Base-by-base conservation (phyloP, 2,113 vertebrate species). In the Jacana jacana region DNA sequence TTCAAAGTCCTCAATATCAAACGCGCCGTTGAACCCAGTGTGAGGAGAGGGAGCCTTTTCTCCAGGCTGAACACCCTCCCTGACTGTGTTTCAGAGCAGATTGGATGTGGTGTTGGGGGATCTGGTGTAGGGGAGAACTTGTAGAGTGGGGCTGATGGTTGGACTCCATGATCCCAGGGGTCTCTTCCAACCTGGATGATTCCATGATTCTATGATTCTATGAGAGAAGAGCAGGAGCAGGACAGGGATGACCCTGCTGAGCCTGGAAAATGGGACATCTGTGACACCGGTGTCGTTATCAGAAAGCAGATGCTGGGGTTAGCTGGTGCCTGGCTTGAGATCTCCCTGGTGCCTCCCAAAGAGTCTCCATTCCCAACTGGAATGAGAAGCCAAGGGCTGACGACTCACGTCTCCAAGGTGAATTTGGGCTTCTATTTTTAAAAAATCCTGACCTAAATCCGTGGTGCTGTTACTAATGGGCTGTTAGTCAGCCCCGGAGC, bases 391-490 rank as follows among this genome's bases (percentile, higher is more conserved):
- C 33, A 93, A 31, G 6, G 28, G 69, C 78, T 81, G 83, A 63
- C 16, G 19, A 42, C 76, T 86, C 4, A 86, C 78, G 86, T 78
- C 78, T 40, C 78, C 54, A 55, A 39, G 0, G 0, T 2, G 9
- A 75, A 78, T 80, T 68, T 81, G 30, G 85, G 88, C 61, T 88
- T 52, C 95, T 95, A 66, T 88, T 96, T 96, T 86, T 65, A 44
- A 54, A 51, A 52, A 60, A 80, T 76, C 30, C 0, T 51, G 89
- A 91, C 79, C 89, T 83, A 93, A 94, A 95, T 96, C 93, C 68
- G 13, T 0, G 2, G 76, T 30, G 84, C 77, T 77, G 17, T 66
- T 61, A 63, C 71, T 42, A 73, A 80, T 33, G 68, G 80, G 76
- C 54, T 64, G 78, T 76, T 65, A 89, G 71, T 60, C 88, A 86